Conservation (phyloP, 2,113 vertebrate species). For the Thermophis baileyi region DNA sequence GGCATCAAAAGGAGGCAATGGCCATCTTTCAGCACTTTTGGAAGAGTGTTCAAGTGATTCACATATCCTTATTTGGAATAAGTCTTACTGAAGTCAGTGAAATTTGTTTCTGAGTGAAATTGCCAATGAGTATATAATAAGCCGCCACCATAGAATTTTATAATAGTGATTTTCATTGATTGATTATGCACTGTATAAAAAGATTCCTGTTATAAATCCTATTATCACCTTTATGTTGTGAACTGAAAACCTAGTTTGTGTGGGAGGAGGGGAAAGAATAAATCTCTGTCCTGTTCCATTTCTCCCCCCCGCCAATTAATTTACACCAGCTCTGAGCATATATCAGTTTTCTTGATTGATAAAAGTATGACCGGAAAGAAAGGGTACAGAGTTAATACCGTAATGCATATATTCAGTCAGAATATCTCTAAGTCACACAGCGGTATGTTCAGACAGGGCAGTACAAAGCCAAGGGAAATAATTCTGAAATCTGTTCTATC, state of each 20-base stretch:
- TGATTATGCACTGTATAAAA: background rate
- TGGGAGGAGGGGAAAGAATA: background rate
- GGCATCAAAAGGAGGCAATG: background rate
- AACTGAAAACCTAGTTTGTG: background rate
- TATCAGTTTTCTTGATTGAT: conserved; percentile 23
- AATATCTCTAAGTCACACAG: conserved; percentile 30
- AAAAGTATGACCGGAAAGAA: conserved; percentile 32
- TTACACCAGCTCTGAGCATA: background rate
- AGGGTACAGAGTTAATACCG: conserved; percentile 44
- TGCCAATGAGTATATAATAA: background rate
- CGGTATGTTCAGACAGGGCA: conserved; percentile 11
- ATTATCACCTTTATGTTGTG: background rate
- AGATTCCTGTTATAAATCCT: background rate
- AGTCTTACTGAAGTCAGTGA: background rate
- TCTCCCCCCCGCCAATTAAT: background rate
- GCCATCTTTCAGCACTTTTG: background rate
- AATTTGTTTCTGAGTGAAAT: background rate
- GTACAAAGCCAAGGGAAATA: conserved; percentile 26
- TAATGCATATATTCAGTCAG: conserved; percentile 7
- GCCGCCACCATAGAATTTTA: background rate
- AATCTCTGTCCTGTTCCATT: background rate
- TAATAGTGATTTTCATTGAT: background rate
- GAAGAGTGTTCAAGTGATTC: background rate
- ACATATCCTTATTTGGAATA: background rate
- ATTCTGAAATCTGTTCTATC: conserved; percentile 23